Base-by-base conservation (phyloP, 2,113 vertebrate genomes). In the Leiothrix lutea region DNA sequence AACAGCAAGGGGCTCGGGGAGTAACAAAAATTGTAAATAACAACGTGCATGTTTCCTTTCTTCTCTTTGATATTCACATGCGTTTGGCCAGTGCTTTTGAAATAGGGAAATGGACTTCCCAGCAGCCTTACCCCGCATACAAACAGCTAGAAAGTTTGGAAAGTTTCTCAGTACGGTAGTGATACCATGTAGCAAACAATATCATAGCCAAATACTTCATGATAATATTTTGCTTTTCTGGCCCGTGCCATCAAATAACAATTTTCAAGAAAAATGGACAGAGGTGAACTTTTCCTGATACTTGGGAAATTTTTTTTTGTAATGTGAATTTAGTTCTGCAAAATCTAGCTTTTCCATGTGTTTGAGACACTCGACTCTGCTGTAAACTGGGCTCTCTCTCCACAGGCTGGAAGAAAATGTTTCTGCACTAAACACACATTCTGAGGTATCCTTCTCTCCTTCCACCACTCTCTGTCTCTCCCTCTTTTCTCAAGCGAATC, bases 61-160 rank as follows among this genome's bases (percentile, higher is more conserved):
- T 69, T 33, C 48, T 28, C 65, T 40, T 21, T 40, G 83, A 80
- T 48, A 5, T 36, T 19, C 3, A 14, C 25, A 3, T 40, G 71
- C 3, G 0, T 56, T 74, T 28, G 3, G 42, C 38, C 11, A 5
- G 60, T n/a, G 1, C 75, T 92, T 74, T 6, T 33, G 82, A 4
- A 31, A 9, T 0, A 38, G 58, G 64, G 70, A 54, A 80, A 11
- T 1, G 8, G 60, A 10, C 51, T 90, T 83, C 8, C 26, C 31
- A 44, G 60, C 70, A 26, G 35, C 4, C 45, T 54, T 1, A 9
- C 33, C 71, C 38, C 2, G 0, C 14, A 2, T 13, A 9, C 79
- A 35, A 56, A 45, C 67, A 74, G 64, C 70, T 47, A 70, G 64
- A 81, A 96, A 88, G 94, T 97, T 98, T 90, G 93, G 83, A 82